These are phyloP conservation scores for Perithous albicinctus DNA, from an alignment of 2,888 invertebrate species.

Conservation along the genomic window DNA sequence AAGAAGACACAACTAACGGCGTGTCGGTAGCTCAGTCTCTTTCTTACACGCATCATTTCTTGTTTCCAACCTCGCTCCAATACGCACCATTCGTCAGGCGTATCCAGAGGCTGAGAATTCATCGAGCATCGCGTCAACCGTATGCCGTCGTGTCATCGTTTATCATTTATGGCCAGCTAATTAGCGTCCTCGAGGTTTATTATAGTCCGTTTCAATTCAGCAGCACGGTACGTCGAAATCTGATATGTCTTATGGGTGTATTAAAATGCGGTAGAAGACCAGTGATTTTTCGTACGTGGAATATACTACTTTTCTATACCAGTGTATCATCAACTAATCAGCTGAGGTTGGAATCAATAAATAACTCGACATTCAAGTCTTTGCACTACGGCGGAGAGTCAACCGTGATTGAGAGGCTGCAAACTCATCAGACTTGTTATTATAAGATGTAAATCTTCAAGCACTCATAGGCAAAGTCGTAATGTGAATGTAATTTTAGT, in stretches of 20 bases:
- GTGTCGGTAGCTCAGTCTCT: conserved; percentile 75
- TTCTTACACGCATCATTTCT: conserved; percentile 16
- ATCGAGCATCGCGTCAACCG: conserved; percentile 77
- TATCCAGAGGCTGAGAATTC: conserved; percentile 12
- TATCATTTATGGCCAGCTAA: conserved; percentile 81
- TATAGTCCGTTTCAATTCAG: conserved; percentile 67
- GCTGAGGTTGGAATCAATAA: neutral
- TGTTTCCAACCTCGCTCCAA: conserved; percentile 18
- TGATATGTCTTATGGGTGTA: neutral
- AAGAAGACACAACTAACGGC: conserved; percentile 83
- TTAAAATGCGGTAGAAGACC: neutral
- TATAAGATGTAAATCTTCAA: neutral
- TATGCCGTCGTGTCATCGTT: conserved; percentile 79
- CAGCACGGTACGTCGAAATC: conserved; percentile 10
- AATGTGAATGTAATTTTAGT: too few relatives aligned
- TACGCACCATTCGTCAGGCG: conserved; percentile 40
- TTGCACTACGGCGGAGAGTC: neutral
- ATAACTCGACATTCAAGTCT: conserved; percentile 3
- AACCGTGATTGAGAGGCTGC: neutral
- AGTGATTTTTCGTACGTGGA: neutral
- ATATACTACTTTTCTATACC: neutral
- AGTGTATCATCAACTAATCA: neutral
- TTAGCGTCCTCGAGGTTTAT: conserved; percentile 81
- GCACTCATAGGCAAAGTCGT: too few relatives aligned
- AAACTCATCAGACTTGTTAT: conserved; percentile 30